Evolutionary conservation across 2,797 vertebrate species (phyloP), one percentile per base, ranked within the genome.

Genomic region (Acanthurus leucopareius): DNA sequence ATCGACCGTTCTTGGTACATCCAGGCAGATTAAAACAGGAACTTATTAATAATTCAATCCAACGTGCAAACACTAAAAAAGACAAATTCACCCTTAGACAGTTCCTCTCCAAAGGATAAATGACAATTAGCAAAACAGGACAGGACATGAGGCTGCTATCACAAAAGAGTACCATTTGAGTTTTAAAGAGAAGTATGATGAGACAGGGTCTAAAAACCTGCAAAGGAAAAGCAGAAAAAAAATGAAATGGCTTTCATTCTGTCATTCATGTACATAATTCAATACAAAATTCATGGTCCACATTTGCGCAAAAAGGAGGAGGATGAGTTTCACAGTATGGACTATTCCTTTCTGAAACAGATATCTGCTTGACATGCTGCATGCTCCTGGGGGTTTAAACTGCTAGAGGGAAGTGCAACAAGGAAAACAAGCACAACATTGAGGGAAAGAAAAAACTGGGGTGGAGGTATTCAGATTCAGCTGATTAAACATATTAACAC

Each of bases 1-100:
- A 92, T 90, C 73, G 75, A 85, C 74, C 59, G 35, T 69, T 49
- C 52, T 66, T 52, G 38, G 76, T 73, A 77, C 61, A 66, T 90
- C 77, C 52, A 60, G 28, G 10, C 71, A 84, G 90, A 91, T 92
- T 89, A 87, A 89, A 87, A 89, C 69, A 70, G 82, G 82, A 86
- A 75, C 54, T 52, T 80, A 88, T 92, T 87, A 88, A 92, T 90
- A 90, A 92, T 92, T 89, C 76, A 92, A 81, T 65, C 76, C 69
- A 70, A 69, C 52, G 69, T 45, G 51, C 69, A 45, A 62, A 73
- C 79, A 45, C 60, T 81, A 79, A 85, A 85, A 85, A 82, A 71
- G 65, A 84, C 65, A 53, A 44, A 80, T 84, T 80, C 75, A 56
- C 25, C 5, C 54, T 1, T 11, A 67, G 73, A 90, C 64, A 22